Evolutionary conservation across 1,140 invertebrate genomes (phyloP).

Genomic region (Odontomachus brunneus): DNA sequence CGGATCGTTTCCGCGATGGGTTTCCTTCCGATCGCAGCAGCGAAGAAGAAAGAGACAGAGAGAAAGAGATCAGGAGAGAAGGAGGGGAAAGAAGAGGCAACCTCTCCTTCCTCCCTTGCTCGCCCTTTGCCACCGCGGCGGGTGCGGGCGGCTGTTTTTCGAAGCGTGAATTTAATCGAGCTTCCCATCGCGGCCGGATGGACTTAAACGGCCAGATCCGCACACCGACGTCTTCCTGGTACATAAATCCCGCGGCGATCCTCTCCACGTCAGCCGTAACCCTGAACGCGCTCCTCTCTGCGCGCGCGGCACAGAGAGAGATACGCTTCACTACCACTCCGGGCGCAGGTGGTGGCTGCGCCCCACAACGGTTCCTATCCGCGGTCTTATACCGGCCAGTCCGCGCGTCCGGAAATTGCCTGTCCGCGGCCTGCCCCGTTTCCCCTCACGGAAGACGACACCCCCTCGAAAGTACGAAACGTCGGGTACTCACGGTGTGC

Average conservation of each 20-base stretch:
- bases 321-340: conserved; percentile 63
- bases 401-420: conserved; percentile 49
- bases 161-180: conserved; percentile 67
- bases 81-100: too few species aligned
- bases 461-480: conserved; percentile 34
- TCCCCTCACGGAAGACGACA: conserved; percentile 5
- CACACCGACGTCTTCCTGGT: conserved; percentile 65
- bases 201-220: conserved; percentile 67
- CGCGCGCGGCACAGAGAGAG: conserved; percentile 28
- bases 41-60: too few species aligned
- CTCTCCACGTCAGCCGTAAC: conserved; percentile 58
- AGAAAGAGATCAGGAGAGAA: too few species aligned
- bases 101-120: not conserved
- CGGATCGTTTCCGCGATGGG: conserved; percentile 35
- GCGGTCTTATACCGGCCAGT: conserved; percentile 16
- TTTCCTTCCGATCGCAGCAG: conserved; percentile 20
- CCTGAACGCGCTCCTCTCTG: conserved; percentile 45
- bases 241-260: conserved; percentile 68
- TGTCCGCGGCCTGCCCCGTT: conserved; percentile 13
- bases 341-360: conserved; percentile 41
- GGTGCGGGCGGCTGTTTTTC: conserved; percentile 41
- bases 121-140: conserved; percentile 32
- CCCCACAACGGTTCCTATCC: conserved; percentile 44
- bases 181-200: conserved; percentile 54
- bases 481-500: conserved; percentile 15